Percentiles rank a stretch among this genome's conserved stretches.
phyloP scores from a whole-genome alignment of 2,797 vertebrate genomes.

The Erethizon dorsatum region DNA sequence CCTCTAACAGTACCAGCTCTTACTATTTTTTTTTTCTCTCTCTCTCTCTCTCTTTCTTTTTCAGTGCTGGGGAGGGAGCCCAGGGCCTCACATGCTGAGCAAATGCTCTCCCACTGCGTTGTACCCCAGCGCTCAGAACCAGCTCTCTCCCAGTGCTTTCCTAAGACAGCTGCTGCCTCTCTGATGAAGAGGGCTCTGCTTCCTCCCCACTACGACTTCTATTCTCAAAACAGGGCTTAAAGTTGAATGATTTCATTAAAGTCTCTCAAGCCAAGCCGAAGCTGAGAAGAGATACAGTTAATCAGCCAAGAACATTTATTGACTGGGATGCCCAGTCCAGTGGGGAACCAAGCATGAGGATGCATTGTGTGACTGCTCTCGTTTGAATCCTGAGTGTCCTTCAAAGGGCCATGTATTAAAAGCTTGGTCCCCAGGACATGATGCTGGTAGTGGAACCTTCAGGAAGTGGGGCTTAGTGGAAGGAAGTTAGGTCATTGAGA shows the following conservation, averaged over 20 bases:
- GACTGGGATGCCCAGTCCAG: background rate
- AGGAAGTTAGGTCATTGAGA: background rate
- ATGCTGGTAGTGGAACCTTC: background rate
- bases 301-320: background rate
- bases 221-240: background rate
- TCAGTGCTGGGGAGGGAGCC: background rate
- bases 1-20: background rate
- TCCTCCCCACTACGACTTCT: background rate
- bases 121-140: background rate
- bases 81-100: background rate
- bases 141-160: background rate
- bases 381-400: background rate
- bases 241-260: conserved; percentile 55
- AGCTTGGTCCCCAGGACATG: background rate
- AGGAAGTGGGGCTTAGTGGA: background rate
- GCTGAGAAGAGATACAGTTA: conserved; percentile 21
- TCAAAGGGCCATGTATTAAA: background rate
- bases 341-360: background rate
- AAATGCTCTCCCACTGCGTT: background rate
- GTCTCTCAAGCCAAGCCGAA: conserved; percentile 5
- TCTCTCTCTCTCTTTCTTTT: background rate
- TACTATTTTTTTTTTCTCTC: background rate
- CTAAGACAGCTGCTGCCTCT: background rate
- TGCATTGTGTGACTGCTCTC: background rate
- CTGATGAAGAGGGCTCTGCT: background rate